These are phyloP conservation scores for Charina bottae DNA, from an alignment of 2,113 vertebrate genomes.

Conservation along the genomic window DNA sequence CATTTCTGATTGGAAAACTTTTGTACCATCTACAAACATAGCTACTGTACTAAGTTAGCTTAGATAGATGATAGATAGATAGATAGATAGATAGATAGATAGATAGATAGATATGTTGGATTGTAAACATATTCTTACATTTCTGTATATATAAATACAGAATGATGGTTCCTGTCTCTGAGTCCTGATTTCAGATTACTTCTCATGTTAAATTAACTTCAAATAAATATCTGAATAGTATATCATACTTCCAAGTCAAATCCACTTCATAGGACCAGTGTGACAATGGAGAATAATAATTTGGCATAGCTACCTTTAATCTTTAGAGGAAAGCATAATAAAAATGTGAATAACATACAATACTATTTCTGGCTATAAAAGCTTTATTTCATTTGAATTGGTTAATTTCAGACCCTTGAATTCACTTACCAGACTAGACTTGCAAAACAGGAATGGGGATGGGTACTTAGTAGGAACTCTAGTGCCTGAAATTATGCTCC, in stretches of 20 bases:
- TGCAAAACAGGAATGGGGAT: neutral
- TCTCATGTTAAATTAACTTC: neutral
- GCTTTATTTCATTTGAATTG: constrained; percentile 12
- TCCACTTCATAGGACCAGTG: neutral
- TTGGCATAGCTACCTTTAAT: neutral
- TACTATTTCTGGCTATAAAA: neutral
- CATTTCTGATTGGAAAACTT: neutral
- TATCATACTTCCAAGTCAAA: neutral
- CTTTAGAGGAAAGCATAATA: neutral
- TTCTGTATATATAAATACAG: too few relatives aligned
- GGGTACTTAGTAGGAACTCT: neutral
- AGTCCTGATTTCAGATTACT: neutral
- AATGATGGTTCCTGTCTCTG: neutral
- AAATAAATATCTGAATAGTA: neutral
- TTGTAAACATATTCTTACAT: too few relatives aligned
- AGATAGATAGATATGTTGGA: neutral
- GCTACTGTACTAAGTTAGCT: neutral
- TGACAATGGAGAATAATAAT: constrained; percentile 6
- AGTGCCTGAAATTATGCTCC: neutral
- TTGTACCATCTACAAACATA: neutral
- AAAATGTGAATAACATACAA: constrained; percentile 5
- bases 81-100: neutral
- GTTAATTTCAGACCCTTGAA: neutral
- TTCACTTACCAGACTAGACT: neutral
- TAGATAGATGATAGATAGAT: neutral